Conservation (phyloP, 2,113 vertebrate genomes). For the Herpailurus yagouaroundi region DNA sequence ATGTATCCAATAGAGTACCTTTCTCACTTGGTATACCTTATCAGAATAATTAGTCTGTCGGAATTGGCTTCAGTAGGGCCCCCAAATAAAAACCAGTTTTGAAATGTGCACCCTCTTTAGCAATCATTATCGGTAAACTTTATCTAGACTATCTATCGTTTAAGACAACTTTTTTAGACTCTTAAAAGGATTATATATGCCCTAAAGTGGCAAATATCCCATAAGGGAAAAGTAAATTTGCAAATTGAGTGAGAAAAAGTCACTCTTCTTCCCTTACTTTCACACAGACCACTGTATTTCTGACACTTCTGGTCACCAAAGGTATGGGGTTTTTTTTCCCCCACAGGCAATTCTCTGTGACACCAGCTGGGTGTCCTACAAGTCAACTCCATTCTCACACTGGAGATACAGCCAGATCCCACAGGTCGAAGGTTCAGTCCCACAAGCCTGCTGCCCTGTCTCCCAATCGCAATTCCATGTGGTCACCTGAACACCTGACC, state of each 20-base stretch:
- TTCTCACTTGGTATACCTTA: background rate
- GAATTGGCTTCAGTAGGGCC: background rate
- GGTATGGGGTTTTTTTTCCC: too few relatives aligned
- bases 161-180: background rate
- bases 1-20: background rate
- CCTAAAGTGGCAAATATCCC: background rate
- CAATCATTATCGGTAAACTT: background rate
- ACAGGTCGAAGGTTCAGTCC: background rate
- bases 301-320: background rate
- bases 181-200: background rate
- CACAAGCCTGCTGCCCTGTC: background rate
- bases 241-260: background rate
- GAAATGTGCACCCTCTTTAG: conserved; percentile 2
- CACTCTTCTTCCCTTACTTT: background rate
- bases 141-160: background rate
- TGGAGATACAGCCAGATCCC: background rate
- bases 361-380: too few relatives aligned
- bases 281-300: background rate
- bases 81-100: conserved; percentile 45
- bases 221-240: background rate
- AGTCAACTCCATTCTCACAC: background rate
- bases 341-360: background rate
- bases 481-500: background rate
- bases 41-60: background rate
- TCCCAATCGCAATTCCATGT: rapidly evolving